Percentiles rank a stretch among this genome's conserved stretches.
These are phyloP conservation scores for Paracanthobrama guichenoti DNA, from an alignment of 2,113 vertebrate species.

Conservation along the genomic window DNA sequence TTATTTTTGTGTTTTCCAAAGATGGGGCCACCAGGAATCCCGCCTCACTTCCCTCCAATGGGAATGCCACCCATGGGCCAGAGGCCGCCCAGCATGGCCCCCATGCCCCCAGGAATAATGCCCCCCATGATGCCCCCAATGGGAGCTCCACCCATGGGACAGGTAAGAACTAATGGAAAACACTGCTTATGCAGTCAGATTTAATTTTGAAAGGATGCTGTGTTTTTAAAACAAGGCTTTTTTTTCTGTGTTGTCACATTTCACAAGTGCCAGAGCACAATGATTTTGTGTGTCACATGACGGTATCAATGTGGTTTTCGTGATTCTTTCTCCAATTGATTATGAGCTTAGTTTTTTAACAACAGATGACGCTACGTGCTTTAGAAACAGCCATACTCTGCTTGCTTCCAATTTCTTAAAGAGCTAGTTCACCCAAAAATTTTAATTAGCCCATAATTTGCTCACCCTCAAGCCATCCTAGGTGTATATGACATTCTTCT, in stretches of 20 bases:
- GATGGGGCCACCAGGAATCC: conserved; percentile 98
- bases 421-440: too few relatives aligned
- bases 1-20: conserved; percentile 62
- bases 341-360: too few relatives aligned
- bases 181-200: neutral
- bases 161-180: conserved; percentile 77
- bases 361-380: too few relatives aligned
- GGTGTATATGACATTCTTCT: too few relatives aligned
- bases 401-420: too few relatives aligned
- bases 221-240: neutral
- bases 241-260: neutral
- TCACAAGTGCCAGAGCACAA: too few relatives aligned
- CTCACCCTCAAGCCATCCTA: too few relatives aligned
- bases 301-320: too few relatives aligned
- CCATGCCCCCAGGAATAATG: conserved; percentile 94
- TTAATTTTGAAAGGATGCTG: neutral
- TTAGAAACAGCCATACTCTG: too few relatives aligned
- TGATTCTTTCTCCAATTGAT: too few relatives aligned
- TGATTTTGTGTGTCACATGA: too few relatives aligned
- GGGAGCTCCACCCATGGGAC: conserved; percentile 95
- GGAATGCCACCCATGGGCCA: conserved; percentile 94
- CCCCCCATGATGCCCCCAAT: conserved; percentile 98
- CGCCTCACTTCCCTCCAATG: conserved; percentile 91
- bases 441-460: too few relatives aligned
- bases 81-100: conserved; percentile 90